Evolutionary conservation across 1,140 invertebrate species (phyloP).

Genomic region (Lepidurus couesii): DNA sequence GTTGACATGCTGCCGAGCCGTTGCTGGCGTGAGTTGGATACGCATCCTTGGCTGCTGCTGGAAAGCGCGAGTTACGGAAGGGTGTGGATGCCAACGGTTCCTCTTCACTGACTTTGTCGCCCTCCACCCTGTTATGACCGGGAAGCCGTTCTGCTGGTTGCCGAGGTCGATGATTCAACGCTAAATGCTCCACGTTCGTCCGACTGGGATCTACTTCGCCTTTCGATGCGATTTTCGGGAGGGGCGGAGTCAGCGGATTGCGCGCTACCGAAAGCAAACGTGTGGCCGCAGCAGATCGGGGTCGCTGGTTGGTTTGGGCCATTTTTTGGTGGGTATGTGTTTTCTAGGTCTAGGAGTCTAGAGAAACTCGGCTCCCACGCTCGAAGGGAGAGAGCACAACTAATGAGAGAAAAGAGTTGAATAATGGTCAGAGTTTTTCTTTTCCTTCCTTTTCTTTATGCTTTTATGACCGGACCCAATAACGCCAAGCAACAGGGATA

Average conservation of each 20-base stretch:
- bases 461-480: neutral
- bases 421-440: neutral
- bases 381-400: too few relatives aligned
- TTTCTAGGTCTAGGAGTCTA: neutral
- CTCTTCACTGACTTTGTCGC: neutral
- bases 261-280: neutral
- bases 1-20: neutral
- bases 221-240: neutral
- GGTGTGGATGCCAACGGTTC: neutral
- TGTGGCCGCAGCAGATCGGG: neutral
- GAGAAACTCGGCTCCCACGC: too few relatives aligned
- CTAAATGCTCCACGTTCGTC: slow-evolving; percentile 2
- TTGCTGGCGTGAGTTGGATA: neutral
- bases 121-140: neutral
- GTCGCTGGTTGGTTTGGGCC: neutral
- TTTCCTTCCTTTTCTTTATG: neutral
- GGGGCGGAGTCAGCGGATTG: neutral
- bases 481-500: neutral
- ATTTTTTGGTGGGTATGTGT: neutral
- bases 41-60: neutral
- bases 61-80: neutral
- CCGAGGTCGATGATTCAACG: neutral
- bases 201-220: neutral
- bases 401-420: neutral
- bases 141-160: neutral